Conservation (phyloP, 2,797 vertebrate species). For the Falco cherrug region DNA sequence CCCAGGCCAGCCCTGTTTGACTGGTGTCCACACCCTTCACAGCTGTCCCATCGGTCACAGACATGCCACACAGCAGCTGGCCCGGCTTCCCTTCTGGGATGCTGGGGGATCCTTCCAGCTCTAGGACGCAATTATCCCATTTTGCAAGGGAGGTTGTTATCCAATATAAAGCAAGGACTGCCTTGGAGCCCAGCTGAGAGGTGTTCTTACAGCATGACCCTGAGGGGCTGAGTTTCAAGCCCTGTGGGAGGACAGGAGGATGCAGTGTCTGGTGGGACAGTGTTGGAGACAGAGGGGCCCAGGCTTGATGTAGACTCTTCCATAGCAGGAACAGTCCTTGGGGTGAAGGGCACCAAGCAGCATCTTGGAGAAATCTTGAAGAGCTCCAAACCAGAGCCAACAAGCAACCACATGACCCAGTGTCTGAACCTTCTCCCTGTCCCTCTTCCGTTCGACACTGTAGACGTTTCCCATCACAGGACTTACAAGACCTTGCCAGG, state of each 20-base stretch:
- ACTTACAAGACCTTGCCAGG: background rate
- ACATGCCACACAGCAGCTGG: background rate
- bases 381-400: background rate
- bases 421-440: background rate
- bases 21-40: background rate
- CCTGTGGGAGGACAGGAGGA: background rate
- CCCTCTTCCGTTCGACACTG: background rate
- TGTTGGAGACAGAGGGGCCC: background rate
- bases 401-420: background rate
- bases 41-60: background rate
- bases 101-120: accelerated
- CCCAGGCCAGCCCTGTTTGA: background rate
- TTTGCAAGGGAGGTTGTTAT: background rate
- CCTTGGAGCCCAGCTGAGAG: background rate
- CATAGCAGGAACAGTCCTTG: background rate
- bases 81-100: background rate
- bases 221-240: background rate
- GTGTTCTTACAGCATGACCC: background rate
- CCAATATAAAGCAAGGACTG: background rate
- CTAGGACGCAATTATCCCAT: background rate
- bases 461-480: background rate
- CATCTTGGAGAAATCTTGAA: background rate
- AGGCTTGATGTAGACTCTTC: background rate
- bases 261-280: background rate
- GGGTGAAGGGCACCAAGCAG: background rate